Percentiles rank a stretch among this genome's conserved stretches.
phyloP scores from a whole-genome alignment of 2,888 invertebrate species.

The Allophyes oxyacanthae region DNA sequence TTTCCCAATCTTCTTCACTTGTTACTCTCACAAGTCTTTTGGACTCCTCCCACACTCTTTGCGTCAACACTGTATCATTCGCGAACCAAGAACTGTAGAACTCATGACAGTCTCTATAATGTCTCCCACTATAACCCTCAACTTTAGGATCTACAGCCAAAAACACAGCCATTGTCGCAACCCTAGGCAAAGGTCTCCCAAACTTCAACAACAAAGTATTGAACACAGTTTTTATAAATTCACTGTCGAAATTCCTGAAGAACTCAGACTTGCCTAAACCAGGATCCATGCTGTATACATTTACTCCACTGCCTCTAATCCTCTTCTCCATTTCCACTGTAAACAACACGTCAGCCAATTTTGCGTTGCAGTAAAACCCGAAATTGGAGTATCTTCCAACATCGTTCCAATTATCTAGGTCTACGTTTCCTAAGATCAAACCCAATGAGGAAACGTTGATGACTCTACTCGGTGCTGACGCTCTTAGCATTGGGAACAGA shows the following conservation, averaged over 20 bases:
- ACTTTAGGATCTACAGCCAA: constrained; percentile 71
- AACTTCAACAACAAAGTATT: constrained; percentile 63
- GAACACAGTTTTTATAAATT: no score
- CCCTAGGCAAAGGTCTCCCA: constrained; percentile 67
- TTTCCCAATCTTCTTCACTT: constrained; percentile 74
- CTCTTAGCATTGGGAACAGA: constrained; percentile 70
- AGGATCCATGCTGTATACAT: constrained; percentile 95
- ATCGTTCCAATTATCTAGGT: constrained; percentile 93
- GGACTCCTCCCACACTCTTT: constrained; percentile 70
- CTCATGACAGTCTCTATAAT: constrained; percentile 75
- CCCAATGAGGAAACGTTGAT: constrained; percentile 85
- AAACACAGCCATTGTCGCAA: constrained; percentile 75
- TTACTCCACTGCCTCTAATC: constrained; percentile 88
- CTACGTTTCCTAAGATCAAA: constrained; percentile 91
- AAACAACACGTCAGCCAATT: constrained; percentile 71
- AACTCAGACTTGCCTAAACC: constrained; percentile 94
- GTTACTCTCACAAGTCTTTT: constrained; percentile 70
- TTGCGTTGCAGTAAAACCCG: constrained; percentile 87
- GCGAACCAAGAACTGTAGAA: constrained; percentile 82
- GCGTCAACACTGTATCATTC: constrained; percentile 66
- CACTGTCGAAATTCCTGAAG: constrained; percentile 88
- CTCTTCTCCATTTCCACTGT: constrained; percentile 87
- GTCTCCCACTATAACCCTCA: constrained; percentile 69
- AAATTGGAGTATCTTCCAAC: constrained; percentile 90
- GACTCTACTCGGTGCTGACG: constrained; percentile 75